These are phyloP conservation scores for Otolemur crassicaudatus DNA, from an alignment of 2,797 vertebrate species.

Conservation along the genomic window DNA sequence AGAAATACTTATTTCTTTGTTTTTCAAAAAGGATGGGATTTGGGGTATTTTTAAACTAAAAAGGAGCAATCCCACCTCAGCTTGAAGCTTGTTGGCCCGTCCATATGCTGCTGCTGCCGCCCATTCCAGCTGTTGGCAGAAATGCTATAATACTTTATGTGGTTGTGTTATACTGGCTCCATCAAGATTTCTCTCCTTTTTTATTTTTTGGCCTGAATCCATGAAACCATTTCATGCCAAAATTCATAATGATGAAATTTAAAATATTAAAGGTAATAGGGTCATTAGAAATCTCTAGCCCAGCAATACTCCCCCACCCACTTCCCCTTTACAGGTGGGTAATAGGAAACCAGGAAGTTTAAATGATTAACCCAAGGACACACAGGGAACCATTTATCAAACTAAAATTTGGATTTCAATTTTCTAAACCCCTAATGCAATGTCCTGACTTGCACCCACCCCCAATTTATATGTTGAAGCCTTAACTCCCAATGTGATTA, in stretches of 20 bases:
- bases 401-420: neutral
- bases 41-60: constrained; percentile 32
- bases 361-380: neutral
- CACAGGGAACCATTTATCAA: neutral
- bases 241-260: neutral
- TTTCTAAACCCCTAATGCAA: neutral
- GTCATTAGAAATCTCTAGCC: neutral
- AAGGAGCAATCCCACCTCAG: constrained; percentile 3
- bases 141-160: too few relatives aligned
- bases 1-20: neutral
- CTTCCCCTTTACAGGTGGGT: neutral
- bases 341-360: neutral
- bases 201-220: neutral
- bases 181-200: neutral
- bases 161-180: neutral
- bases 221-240: neutral
- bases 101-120: neutral
- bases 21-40: neutral
- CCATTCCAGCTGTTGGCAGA: neutral
- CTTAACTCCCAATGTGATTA: neutral
- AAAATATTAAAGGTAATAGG: neutral
- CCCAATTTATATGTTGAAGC: neutral
- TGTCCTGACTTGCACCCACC: neutral
- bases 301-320: neutral
- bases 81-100: neutral